A percentile compares a stretch with the other conserved stretches of the same genome.
Evolutionary conservation across 1,140 invertebrate species (phyloP).

Genomic region (Diachasmimorpha longicaudata): DNA sequence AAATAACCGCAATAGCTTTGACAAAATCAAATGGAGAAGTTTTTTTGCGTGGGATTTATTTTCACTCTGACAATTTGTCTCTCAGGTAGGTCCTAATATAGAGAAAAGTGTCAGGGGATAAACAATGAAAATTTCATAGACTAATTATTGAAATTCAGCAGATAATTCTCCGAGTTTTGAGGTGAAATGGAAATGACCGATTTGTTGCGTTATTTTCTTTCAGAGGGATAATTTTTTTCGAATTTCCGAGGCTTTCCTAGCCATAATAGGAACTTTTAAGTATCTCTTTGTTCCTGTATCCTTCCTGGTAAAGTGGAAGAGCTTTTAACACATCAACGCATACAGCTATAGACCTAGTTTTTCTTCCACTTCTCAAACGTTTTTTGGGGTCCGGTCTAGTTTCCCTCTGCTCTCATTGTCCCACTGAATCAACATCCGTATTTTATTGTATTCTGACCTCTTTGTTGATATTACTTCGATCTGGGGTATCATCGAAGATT

Average conservation of each 20-base stretch:
- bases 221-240: not conserved
- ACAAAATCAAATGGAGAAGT: no score
- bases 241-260: not conserved
- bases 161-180: not conserved
- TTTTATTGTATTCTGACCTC: not conserved
- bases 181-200: not conserved
- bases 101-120: no score
- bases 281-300: conserved; percentile 9
- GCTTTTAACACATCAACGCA: conserved; percentile 2
- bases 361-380: not conserved
- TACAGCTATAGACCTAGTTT: not conserved
- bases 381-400: not conserved
- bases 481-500: not conserved
- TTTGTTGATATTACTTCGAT: not conserved
- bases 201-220: not conserved
- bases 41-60: no score
- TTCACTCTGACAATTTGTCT: no score
- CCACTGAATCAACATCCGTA: not conserved
- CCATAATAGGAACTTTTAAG: not conserved
- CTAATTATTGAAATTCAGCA: no score
- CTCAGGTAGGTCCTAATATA: no score
- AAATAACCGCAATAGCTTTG: no score
- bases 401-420: not conserved
- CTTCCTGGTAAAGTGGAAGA: conserved; percentile 5
- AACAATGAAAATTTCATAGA: no score